Conservation (phyloP, 2,797 vertebrate species). For the Catostomus latipinnis region DNA sequence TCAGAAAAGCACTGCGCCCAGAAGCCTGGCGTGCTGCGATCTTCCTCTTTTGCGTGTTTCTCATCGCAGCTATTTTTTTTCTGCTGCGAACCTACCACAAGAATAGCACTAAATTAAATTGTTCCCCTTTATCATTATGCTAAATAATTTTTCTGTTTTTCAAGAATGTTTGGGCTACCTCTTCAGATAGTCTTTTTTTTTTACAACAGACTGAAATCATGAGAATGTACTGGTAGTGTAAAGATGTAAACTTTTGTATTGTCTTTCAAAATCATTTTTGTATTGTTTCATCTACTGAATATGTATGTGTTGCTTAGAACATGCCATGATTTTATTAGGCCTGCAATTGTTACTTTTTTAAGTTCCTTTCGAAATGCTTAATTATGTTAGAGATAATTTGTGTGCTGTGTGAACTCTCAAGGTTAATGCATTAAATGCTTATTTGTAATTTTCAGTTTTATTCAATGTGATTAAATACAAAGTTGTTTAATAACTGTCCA, state of each 20-base stretch:
- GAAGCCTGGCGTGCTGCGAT: constrained; percentile 57
- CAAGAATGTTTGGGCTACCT: background rate
- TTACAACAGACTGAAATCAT: background rate
- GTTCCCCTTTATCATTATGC: constrained; percentile 13
- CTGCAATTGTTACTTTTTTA: too few species aligned
- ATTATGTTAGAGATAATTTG: too few species aligned
- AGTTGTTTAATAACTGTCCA: too few species aligned
- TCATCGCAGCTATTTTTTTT: constrained; percentile 47
- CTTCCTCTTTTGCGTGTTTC: constrained; percentile 57
- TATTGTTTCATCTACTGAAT: too few species aligned
- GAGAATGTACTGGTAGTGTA: background rate
- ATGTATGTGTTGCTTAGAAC: too few species aligned
- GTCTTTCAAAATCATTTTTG: constrained; percentile 8
- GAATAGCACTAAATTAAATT: constrained; percentile 67
- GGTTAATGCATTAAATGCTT: too few species aligned
- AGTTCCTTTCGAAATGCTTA: too few species aligned
- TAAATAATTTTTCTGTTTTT: constrained; percentile 8
- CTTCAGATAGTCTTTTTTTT: background rate
- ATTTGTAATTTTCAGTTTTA: too few species aligned
- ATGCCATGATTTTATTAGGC: too few species aligned
- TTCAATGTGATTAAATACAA: too few species aligned
- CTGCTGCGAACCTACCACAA: constrained; percentile 67
- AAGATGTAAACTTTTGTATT: background rate
- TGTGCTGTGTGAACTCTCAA: too few species aligned
- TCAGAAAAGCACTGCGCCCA: constrained; percentile 70